Evolutionary conservation across 2,888 invertebrate genomes (phyloP).

Genomic region (Carterocephalus palaemon): DNA sequence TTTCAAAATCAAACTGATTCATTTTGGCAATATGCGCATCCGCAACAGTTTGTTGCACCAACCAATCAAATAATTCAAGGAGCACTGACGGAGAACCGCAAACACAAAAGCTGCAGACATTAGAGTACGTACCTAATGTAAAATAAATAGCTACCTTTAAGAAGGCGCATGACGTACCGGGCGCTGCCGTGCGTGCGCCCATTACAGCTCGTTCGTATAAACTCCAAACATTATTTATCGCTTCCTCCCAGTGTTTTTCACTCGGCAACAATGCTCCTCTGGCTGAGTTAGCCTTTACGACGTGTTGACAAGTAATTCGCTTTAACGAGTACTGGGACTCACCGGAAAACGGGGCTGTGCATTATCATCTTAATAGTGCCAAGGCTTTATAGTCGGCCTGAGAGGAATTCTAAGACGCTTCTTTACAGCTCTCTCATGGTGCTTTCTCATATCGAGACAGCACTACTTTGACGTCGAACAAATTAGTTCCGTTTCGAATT

Average conservation of each 20-base stretch:
- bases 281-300: conserved; percentile 66
- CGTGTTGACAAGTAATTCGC: conserved; percentile 62
- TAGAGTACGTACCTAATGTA: conserved; percentile 13
- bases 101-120: conserved; percentile 26
- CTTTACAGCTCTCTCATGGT: conserved; percentile 11
- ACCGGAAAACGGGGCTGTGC: conserved; percentile 8
- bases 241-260: conserved; percentile 73
- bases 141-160: conserved; percentile 32
- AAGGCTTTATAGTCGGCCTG: neutral
- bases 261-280: conserved; percentile 64
- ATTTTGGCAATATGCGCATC: neutral
- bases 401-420: conserved; percentile 9
- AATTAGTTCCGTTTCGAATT: conserved; percentile 23
- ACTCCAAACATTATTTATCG: conserved; percentile 75
- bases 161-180: conserved; percentile 43
- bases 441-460: conserved; percentile 12
- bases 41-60: conserved; percentile 1
- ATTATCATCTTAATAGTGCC: conserved; percentile 17
- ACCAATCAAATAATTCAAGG: neutral
- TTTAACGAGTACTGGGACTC: conserved; percentile 42
- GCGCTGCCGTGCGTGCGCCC: conserved; percentile 49
- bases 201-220: conserved; percentile 71
- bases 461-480: conserved; percentile 11
- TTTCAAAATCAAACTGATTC: no score
- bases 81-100: conserved; percentile 7